Percentiles rank a stretch among this genome's conserved stretches.
Conservation (phyloP, 2,888 invertebrate species). For the Diaperis boleti region DNA sequence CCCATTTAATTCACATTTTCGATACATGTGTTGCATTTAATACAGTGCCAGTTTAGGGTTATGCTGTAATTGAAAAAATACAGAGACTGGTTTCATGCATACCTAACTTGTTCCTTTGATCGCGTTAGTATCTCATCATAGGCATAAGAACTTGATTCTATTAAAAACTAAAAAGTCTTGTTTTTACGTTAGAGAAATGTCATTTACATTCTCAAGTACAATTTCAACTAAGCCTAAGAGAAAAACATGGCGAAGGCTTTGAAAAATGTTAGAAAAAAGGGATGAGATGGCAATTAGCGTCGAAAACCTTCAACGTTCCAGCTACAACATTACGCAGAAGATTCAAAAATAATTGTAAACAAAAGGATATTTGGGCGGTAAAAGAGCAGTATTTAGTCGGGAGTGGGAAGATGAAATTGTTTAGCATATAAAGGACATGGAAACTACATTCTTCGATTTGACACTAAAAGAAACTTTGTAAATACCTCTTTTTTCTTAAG, state of each 20-base stretch:
- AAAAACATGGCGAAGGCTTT: too few relatives aligned
- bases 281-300: too few relatives aligned
- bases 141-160: conserved; percentile 1
- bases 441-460: not conserved
- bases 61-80: not conserved
- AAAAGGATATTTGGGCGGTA: conserved; percentile 4
- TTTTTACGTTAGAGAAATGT: too few relatives aligned
- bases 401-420: conserved; percentile 32
- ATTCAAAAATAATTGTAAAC: not conserved
- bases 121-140: not conserved
- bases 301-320: too few relatives aligned
- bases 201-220: too few relatives aligned
- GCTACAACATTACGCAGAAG: not conserved
- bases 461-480: conserved; percentile 3
- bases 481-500: too few relatives aligned
- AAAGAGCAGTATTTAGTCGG: not conserved
- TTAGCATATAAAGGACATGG: conserved; percentile 26
- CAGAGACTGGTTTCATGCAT: not conserved
- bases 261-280: too few relatives aligned
- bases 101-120: not conserved
- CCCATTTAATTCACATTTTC: conserved; percentile 1
- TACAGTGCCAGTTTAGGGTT: too few relatives aligned
- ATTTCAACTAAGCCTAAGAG: too few relatives aligned
- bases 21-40: not conserved
- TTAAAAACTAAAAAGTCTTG: conserved; percentile 3